Percentiles rank a stretch among this genome's conserved stretches.
Conservation (phyloP, 2,113 vertebrate genomes). For the Grus americana region DNA sequence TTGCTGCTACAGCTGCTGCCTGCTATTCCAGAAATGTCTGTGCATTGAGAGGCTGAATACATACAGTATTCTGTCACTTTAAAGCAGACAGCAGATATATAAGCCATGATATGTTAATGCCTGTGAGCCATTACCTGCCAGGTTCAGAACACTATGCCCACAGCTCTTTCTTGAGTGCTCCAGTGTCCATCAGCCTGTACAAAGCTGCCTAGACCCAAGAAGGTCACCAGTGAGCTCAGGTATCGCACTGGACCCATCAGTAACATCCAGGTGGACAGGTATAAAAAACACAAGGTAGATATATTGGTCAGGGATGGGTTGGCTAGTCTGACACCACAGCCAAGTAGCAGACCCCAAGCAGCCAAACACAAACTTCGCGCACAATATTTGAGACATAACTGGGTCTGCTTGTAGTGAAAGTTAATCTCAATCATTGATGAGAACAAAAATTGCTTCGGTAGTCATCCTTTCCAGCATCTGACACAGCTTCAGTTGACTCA, state of each 20-base stretch:
- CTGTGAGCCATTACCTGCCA: not conserved
- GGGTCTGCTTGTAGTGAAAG: not conserved
- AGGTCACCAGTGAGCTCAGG: not conserved
- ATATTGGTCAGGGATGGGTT: not conserved
- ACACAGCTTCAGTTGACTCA: not conserved
- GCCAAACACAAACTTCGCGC: not conserved
- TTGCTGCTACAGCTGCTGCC: not conserved
- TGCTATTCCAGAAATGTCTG: not conserved
- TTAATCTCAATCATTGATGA: not conserved
- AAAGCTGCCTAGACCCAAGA: not conserved
- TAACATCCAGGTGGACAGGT: not conserved
- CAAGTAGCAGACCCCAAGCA: not conserved
- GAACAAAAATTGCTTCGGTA: not conserved
- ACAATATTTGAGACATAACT: not conserved
- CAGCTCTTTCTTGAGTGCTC: not conserved
- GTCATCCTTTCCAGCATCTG: not conserved
- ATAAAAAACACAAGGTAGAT: not conserved
- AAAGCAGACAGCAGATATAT: not conserved
- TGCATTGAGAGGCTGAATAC: not conserved
- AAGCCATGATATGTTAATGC: accelerated
- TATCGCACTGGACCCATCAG: not conserved
- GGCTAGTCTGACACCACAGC: not conserved
- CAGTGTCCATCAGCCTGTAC: not conserved
- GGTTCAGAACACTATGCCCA: not conserved
- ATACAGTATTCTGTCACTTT: not conserved